Percentiles rank a stretch among this genome's conserved stretches.
These are phyloP conservation scores for Takifugu rubripes DNA, from an alignment of 2,797 vertebrate genomes.

Conservation along the genomic window DNA sequence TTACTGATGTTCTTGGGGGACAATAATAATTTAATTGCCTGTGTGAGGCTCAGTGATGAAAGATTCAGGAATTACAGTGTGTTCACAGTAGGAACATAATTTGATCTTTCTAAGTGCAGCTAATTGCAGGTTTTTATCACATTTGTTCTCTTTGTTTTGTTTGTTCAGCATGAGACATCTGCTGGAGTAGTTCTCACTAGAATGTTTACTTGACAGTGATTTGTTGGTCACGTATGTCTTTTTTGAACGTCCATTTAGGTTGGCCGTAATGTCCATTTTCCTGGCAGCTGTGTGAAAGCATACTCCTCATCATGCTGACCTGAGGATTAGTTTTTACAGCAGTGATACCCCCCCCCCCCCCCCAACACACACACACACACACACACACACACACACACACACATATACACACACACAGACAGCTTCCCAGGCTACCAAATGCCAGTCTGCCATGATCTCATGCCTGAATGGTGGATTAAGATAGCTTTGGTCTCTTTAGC, in stretches of 20 bases:
- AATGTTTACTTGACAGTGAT: neutral
- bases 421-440: slow-evolving; percentile 39
- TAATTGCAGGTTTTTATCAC: slow-evolving; percentile 24
- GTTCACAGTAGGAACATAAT: slow-evolving; percentile 29
- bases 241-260: no score
- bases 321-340: slow-evolving; percentile 9
- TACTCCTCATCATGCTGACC: slow-evolving; percentile 32
- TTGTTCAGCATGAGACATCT: neutral
- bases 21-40: slow-evolving; percentile 27
- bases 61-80: slow-evolving; percentile 31
- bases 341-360: slow-evolving; percentile 19
- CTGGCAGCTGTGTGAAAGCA: slow-evolving; percentile 24
- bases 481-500: slow-evolving; percentile 40
- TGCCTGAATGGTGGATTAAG: slow-evolving; percentile 23
- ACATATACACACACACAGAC: neutral
- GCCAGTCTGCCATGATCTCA: slow-evolving; percentile 33
- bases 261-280: no score
- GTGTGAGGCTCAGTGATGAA: slow-evolving; percentile 21
- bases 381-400: no score
- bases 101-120: slow-evolving; percentile 27
- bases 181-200: neutral
- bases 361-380: no score
- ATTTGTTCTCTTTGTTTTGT: slow-evolving; percentile 22
- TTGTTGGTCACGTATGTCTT: no score
- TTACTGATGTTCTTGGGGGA: slow-evolving; percentile 35